Conservation (phyloP, 1,140 invertebrate species). For the Drosophila erecta region DNA sequence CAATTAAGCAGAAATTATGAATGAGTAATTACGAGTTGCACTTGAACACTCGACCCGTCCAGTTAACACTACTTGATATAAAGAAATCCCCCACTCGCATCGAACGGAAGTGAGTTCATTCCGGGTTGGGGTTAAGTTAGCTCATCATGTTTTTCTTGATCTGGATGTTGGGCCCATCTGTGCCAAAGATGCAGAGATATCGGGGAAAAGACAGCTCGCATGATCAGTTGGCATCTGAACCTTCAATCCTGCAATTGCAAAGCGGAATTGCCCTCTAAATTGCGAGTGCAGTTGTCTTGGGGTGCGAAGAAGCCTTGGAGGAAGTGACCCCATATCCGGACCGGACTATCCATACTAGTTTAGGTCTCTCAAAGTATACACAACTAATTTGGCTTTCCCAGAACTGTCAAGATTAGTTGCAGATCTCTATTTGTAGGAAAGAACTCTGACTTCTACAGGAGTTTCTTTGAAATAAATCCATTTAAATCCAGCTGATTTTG, state of each 20-base stretch:
- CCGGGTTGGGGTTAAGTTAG: constrained; percentile 43
- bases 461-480: background rate
- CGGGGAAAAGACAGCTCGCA: constrained; percentile 28
- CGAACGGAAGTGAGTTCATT: constrained; percentile 75
- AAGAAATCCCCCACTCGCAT: background rate
- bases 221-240: constrained; percentile 53
- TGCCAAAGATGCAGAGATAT: constrained; percentile 15
- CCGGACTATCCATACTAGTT: too few relatives aligned
- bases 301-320: background rate
- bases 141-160: background rate
- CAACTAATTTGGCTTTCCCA: background rate
- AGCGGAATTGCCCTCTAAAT: constrained; percentile 8
- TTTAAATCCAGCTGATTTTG: background rate
- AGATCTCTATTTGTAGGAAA: background rate
- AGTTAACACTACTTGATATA: constrained; percentile 16
- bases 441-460: background rate
- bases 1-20: constrained; percentile 81
- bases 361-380: background rate
- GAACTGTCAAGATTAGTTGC: constrained; percentile 1
- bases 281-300: constrained; percentile 16
- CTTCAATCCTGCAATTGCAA: constrained; percentile 29
- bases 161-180: constrained; percentile 15
- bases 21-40: constrained; percentile 71
- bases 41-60: constrained; percentile 54
- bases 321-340: constrained; percentile 2